Evolutionary conservation across 2,888 invertebrate genomes (phyloP).

Genomic region (Bimastos eiseni): DNA sequence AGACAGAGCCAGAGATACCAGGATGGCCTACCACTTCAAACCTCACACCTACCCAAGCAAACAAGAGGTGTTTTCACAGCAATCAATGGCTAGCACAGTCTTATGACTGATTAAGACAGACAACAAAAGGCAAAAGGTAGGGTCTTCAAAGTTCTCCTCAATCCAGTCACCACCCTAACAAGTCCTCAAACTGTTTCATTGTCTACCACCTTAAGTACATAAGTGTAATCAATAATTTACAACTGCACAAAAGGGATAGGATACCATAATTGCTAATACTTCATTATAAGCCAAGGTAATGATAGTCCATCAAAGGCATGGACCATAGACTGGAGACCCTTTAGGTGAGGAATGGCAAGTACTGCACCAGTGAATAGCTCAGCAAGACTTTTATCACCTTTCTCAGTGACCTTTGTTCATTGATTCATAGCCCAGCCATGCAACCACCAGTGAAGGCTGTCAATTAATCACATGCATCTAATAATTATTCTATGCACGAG

Average conservation of each 20-base stretch:
- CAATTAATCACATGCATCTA: background rate
- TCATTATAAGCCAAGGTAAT: background rate
- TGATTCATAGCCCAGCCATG: background rate
- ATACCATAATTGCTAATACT: background rate
- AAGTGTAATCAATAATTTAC: background rate
- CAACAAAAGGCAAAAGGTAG: background rate
- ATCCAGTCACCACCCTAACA: background rate
- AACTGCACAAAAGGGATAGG: background rate
- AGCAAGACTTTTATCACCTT: background rate
- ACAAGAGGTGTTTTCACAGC: background rate
- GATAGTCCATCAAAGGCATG: background rate
- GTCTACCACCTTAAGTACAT: background rate
- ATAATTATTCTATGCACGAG: background rate
- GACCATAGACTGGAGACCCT: background rate
- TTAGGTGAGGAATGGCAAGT: background rate
- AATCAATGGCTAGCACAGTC: background rate
- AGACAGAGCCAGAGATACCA: background rate
- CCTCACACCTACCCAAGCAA: slow-evolving; percentile 4
- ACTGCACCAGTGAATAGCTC: background rate
- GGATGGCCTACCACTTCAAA: background rate
- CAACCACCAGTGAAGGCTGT: background rate
- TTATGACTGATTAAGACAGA: background rate
- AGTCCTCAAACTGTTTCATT: background rate
- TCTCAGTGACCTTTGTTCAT: background rate
- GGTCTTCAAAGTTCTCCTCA: background rate